Percentiles rank a stretch among this genome's conserved stretches.
Conservation (phyloP, 2,888 invertebrate species). For the Pocota personata region DNA sequence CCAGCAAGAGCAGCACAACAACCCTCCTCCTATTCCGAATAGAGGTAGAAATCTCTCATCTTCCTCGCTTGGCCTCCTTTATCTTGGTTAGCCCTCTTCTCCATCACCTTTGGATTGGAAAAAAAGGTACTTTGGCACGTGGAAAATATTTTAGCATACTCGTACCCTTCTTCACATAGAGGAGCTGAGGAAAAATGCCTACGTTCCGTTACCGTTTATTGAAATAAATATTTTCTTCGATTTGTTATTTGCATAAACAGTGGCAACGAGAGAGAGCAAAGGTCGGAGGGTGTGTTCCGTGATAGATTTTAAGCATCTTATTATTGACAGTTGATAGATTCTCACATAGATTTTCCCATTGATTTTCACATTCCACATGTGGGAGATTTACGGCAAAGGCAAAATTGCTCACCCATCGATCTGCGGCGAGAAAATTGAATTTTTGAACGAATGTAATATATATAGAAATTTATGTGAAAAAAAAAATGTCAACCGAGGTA, state of each 20-base stretch:
- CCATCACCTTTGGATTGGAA: neutral
- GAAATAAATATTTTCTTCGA: slow-evolving; percentile 71
- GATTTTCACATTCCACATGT: slow-evolving; percentile 7
- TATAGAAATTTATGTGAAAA: neutral
- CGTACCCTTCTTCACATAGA: slow-evolving; percentile 12
- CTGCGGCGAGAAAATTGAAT: slow-evolving; percentile 45
- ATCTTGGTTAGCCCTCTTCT: neutral
- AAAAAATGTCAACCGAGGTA: neutral
- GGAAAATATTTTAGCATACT: slow-evolving; percentile 36
- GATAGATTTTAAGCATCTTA: slow-evolving; percentile 59
- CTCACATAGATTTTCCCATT: slow-evolving; percentile 8
- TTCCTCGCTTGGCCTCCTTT: slow-evolving; percentile 13
- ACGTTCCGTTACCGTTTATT: slow-evolving; percentile 42
- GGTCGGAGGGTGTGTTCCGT: neutral
- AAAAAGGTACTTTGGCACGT: slow-evolving; percentile 65
- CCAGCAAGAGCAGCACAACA: neutral
- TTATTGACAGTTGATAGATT: slow-evolving; percentile 60
- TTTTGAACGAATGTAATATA: slow-evolving; percentile 9
- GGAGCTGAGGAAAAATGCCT: neutral
- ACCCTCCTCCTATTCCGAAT: neutral
- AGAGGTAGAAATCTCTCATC: slow-evolving; percentile 17
- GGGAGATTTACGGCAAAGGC: slow-evolving; percentile 15
- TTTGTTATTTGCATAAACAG: slow-evolving; percentile 71
- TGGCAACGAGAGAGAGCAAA: neutral
- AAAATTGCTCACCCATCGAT: slow-evolving; percentile 42